Conservation (phyloP, 2,888 invertebrate genomes). For the Ophonus ardosiacus region DNA sequence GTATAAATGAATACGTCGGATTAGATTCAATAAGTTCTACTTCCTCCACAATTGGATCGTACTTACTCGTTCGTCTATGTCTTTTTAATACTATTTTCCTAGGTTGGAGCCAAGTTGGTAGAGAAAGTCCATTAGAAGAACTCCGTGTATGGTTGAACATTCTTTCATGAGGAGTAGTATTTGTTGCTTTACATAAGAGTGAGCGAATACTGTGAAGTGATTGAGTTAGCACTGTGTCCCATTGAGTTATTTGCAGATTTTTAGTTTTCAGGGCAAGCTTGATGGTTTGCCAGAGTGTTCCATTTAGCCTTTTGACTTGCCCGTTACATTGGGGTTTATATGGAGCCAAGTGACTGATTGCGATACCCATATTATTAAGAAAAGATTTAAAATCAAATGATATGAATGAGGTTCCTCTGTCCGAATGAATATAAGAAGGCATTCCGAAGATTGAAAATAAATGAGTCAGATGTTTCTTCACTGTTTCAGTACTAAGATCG, state of each 20-base stretch:
- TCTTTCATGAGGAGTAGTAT: not conserved
- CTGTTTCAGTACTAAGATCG: too few relatives aligned
- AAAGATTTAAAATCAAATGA: too few relatives aligned
- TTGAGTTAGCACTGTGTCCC: not conserved
- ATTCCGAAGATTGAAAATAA: too few relatives aligned
- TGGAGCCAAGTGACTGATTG: too few relatives aligned
- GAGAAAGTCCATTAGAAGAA: constrained; percentile 62
- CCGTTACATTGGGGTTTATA: not conserved
- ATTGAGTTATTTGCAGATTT: too few relatives aligned
- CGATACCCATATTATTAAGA: too few relatives aligned
- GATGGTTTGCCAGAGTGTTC: not conserved
- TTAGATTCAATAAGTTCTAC: constrained; percentile 65
- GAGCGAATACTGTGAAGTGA: not conserved
- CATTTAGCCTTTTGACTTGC: not conserved
- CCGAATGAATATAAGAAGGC: too few relatives aligned
- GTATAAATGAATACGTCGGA: constrained; percentile 62
- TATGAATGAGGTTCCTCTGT: too few relatives aligned
- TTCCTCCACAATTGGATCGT: constrained; percentile 66
- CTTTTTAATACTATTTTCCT: constrained; percentile 61
- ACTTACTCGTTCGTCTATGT: constrained; percentile 58
- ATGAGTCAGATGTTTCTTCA: too few relatives aligned
- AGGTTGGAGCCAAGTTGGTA: constrained; percentile 64
- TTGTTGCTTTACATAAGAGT: not conserved
- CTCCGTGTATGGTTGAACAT: constrained; percentile 54
- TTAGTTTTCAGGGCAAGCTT: not conserved